Percentiles rank a stretch among this genome's conserved stretches.
phyloP scores from a whole-genome alignment of 2,888 invertebrate species.

The Perithous albicinctus region DNA sequence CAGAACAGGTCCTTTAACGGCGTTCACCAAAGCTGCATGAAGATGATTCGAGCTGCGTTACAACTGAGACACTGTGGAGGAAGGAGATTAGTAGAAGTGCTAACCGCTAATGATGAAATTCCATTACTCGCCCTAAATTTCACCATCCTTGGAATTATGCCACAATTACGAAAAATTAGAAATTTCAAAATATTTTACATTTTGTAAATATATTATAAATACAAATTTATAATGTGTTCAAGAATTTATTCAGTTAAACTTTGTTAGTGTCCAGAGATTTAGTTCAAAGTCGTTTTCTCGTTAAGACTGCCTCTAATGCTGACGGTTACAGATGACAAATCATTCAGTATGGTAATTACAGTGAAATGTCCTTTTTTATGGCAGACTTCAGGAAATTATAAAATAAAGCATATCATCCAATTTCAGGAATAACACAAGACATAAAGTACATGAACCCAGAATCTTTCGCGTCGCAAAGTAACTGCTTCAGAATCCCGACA shows the following conservation, averaged over 20 bases:
- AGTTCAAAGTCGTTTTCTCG: not conserved
- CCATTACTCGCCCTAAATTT: not conserved
- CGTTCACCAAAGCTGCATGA: constrained; percentile 20
- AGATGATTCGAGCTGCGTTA: constrained; percentile 24
- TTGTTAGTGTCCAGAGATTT: not conserved
- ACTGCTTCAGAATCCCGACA: not conserved
- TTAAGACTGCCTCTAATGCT: not conserved
- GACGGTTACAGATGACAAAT: too few relatives aligned
- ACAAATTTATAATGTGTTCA: not conserved
- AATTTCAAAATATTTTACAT: not conserved
- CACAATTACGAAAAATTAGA: not conserved
- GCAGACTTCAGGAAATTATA: not conserved
- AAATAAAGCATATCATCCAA: not conserved
- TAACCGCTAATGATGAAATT: not conserved
- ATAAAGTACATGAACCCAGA: not conserved
- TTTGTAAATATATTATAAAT: not conserved
- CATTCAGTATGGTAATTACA: not conserved
- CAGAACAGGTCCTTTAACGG: constrained; percentile 16
- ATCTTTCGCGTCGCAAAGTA: not conserved
- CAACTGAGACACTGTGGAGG: constrained; percentile 15
- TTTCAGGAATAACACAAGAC: not conserved
- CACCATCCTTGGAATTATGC: constrained; percentile 1
- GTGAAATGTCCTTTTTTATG: not conserved
- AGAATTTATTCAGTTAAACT: not conserved
- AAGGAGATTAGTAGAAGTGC: constrained; percentile 14